These are phyloP conservation scores for Urophycis tenuis DNA, from an alignment of 2,797 vertebrate species.

Conservation along the genomic window DNA sequence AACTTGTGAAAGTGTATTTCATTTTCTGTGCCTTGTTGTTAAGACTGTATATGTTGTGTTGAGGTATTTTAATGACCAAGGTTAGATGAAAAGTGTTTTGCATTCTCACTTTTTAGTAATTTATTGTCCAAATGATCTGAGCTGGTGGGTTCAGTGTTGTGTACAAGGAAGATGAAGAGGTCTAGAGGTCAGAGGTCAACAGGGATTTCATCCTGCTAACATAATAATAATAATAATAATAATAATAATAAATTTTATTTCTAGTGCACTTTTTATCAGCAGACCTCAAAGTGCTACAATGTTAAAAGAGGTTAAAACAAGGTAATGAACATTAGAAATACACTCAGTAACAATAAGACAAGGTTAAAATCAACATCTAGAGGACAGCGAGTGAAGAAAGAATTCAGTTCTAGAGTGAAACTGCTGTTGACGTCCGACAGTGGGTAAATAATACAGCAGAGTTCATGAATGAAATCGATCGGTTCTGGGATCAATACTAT, in stretches of 20 bases:
- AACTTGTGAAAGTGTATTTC: neutral
- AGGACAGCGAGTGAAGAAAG: neutral
- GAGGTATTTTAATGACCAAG: neutral
- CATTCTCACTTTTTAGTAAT: neutral
- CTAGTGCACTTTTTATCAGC: too few relatives aligned
- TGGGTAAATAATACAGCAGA: slow-evolving; percentile 64
- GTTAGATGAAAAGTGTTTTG: too few relatives aligned
- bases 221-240: too few relatives aligned
- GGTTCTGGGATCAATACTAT: slow-evolving; percentile 57
- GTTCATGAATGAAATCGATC: slow-evolving; percentile 59
- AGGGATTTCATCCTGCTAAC: neutral
- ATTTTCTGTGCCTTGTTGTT: neutral
- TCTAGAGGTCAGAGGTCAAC: neutral
- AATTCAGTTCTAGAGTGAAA: slow-evolving; percentile 50
- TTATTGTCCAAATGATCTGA: neutral
- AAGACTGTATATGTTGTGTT: neutral
- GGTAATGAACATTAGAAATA: too few relatives aligned
- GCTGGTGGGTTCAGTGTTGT: neutral
- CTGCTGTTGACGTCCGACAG: slow-evolving; percentile 47
- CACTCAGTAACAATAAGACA: too few relatives aligned
- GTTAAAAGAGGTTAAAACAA: too few relatives aligned
- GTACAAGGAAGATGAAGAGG: neutral
- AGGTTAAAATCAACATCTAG: too few relatives aligned
- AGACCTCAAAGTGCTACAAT: too few relatives aligned
- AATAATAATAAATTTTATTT: too few relatives aligned